Base-by-base conservation (phyloP, 2,113 vertebrate species). In the Cettia cetti region DNA sequence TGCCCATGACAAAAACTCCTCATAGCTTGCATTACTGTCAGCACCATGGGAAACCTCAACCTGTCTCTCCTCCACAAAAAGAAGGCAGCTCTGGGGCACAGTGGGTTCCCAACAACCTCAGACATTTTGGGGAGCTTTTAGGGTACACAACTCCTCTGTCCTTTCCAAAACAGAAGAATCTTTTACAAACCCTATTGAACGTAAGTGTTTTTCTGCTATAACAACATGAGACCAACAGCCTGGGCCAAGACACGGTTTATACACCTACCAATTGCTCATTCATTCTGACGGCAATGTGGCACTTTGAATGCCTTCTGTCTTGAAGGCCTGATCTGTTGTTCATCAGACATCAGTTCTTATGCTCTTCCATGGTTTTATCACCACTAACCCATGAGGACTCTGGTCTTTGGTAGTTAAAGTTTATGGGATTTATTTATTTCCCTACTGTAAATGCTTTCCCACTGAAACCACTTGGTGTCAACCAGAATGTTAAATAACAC, bases 261-360 rank as follows among this genome's bases (percentile, higher is more conserved):
- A 31, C 15, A 26, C 28, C 53, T 28, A 31, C 17, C 1, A 2
- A 14, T n/a, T 40, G 13, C 75, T 59, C 4, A 0, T 26, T 59
- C 44, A 42, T 31, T 57, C 22, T 0, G 0, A 45, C 39, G 30
- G 44, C n/a, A 56, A 19, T 1, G 11, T 3, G 4, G n/a, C 35
- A 40, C 50, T 69, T 64, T 4, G 30, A 72, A 81, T 39, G 21
- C 33, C 50, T 8, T 0, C 30, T 50, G 12, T 30, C 53, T 59
- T n/a, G 49, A 52, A 57, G 37, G 24, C 31, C 61, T 93, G 27
- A 54, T 35, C 22, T 69, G 5, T 6, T 85, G 37, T 47, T 60
- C 50, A 40, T 23, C 49, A 57, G 42, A 37, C 20, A 26, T 12
- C 23, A 44, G 22, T 37, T 83, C 44, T 47, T 28, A 30, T 0